Base-by-base conservation (phyloP, 2,113 vertebrate species). In the Actenoides lindsayi region DNA sequence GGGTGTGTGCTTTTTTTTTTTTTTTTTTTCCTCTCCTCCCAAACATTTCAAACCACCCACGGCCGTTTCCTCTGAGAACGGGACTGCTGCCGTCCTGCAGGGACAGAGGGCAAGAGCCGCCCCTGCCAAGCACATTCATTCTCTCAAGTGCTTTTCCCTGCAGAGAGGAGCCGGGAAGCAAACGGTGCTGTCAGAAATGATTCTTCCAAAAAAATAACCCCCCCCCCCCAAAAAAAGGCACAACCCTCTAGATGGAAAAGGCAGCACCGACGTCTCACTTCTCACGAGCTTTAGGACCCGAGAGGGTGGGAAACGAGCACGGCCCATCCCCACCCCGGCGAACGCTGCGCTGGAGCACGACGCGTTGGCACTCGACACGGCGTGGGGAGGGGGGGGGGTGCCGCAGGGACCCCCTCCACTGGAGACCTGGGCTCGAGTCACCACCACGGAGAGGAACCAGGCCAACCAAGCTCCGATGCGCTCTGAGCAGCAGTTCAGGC, bases 161-260 rank as follows among this genome's bases (percentile, higher is more conserved):
- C 42, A 19, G 33, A 60, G 71, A 48, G 27, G 46, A 50, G 60
- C 37, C 0, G 7, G 64, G 50, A 68, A 42, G 76, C 11, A 3
- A 79, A 44, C 0, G 13, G 46, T 13, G 84, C 69, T 64, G 80
- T 77, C 1, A 0, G 71, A 90, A 90, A 70, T 5, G 57, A 64
- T 28, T 50, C 76, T 84, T 56, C 59, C 23, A 23, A 50, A 50
- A 56, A 57, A 56, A n/a, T n/a, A n/a, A n/a, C n/a, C n/a, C n/a
- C n/a, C n/a, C n/a, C n/a, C n/a, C n/a, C n/a, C n/a, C n/a, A 50
- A 50, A 56, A 57, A 56, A 96, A 97, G 94, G 93, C 94, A 97
- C 93, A 94, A 87, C 90, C 92, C 92, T 77, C 48, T 33, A 42
- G 87, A 74, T 0, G 7, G 67, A 63, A 83, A 96, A 97, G 96